phyloP scores from a whole-genome alignment of 2,888 invertebrate species.

The Vannuccia rotundouncinata region DNA sequence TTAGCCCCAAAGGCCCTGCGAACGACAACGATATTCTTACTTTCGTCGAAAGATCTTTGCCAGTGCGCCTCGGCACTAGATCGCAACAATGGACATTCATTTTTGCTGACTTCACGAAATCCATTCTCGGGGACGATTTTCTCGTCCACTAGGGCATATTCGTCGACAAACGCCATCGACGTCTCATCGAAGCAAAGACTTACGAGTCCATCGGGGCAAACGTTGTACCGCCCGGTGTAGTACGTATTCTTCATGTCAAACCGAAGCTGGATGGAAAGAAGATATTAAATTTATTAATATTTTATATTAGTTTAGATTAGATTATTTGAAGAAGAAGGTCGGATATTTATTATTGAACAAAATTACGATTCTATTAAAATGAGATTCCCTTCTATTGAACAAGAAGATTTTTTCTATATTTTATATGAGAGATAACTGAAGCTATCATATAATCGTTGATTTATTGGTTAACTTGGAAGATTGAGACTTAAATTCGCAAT shows the following conservation, averaged over 20 bases:
- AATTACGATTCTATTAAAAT: too few relatives aligned
- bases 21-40: slow-evolving; percentile 10
- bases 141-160: slow-evolving; percentile 1
- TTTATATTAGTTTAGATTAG: too few relatives aligned
- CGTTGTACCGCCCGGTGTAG: background rate
- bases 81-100: background rate
- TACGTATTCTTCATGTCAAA: background rate
- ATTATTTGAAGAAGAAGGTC: too few relatives aligned
- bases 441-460: too few relatives aligned
- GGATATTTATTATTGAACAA: too few relatives aligned
- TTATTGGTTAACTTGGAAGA: too few relatives aligned
- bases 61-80: background rate
- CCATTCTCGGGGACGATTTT: background rate
- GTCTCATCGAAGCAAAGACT: slow-evolving; percentile 5
- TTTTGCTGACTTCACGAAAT: background rate
- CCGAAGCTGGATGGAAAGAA: background rate
- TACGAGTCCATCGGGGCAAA: background rate
- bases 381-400: too few relatives aligned
- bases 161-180: background rate
- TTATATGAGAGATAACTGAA: too few relatives aligned
- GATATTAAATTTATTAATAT: too few relatives aligned
- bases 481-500: too few relatives aligned
- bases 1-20: background rate
- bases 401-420: too few relatives aligned
- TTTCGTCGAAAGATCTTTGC: background rate